Evolutionary conservation across 2,888 invertebrate species (phyloP).

Genomic region (Scaptomyza polygonia): DNA sequence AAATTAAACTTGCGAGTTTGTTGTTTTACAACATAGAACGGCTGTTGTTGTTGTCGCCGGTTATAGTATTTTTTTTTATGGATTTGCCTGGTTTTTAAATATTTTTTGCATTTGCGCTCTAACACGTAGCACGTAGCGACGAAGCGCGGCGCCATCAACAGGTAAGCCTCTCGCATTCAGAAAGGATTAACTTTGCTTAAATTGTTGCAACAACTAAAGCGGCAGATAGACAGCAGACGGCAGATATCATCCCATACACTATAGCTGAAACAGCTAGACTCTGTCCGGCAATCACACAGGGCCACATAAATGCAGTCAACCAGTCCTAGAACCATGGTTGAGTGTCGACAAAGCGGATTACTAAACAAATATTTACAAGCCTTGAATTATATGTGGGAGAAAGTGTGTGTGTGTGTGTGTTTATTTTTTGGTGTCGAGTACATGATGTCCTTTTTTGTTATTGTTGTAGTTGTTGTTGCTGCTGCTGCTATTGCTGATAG

Average conservation of each 20-base stretch:
- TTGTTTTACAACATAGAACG: conserved; percentile 6
- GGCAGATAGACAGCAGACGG: conserved; percentile 28
- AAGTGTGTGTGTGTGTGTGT: conserved; percentile 3
- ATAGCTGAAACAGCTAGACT: too few species aligned
- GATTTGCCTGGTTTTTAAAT: conserved; percentile 48
- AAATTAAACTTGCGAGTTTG: conserved; percentile 30
- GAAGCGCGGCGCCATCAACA: conserved; percentile 61
- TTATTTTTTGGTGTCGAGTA: conserved; percentile 12
- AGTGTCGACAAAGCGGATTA: conserved; percentile 72
- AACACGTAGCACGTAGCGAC: conserved; percentile 53
- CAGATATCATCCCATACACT: conserved; percentile 2
- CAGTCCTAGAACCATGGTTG: conserved; percentile 10
- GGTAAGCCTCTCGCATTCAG: conserved; percentile 71
- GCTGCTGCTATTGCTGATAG: conserved; percentile 27
- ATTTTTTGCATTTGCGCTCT: conserved; percentile 54
- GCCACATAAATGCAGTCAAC: conserved; percentile 27
- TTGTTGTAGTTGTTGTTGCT: neutral
- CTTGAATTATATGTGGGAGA: conserved; percentile 43
- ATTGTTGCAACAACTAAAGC: conserved; percentile 61
- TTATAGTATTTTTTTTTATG: conserved; percentile 68
- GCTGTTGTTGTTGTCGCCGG: conserved; percentile 8
- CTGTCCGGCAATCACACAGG: conserved; percentile 39
- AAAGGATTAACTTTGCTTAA: conserved; percentile 74
- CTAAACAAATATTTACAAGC: conserved; percentile 74
- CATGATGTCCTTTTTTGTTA: conserved; percentile 31